These are phyloP conservation scores for Otis tarda DNA, from an alignment of 2,113 vertebrate genomes.

Conservation along the genomic window DNA sequence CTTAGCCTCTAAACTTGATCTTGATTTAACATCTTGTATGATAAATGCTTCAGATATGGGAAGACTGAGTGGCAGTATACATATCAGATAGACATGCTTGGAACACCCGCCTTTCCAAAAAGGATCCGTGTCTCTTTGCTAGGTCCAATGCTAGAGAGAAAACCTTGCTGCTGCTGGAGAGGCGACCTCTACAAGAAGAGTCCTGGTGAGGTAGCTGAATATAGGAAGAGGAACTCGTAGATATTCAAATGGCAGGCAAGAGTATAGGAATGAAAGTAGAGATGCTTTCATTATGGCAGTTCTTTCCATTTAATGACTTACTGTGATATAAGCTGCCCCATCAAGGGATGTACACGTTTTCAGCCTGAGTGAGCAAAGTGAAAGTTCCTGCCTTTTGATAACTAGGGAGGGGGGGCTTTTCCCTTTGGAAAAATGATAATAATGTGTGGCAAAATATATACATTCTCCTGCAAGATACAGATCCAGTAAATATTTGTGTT, in stretches of 20 bases:
- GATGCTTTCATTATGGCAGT: neutral
- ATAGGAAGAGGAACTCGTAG: neutral
- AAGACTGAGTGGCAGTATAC: neutral
- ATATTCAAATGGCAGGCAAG: neutral
- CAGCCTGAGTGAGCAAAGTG: neutral
- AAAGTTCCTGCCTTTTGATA: neutral
- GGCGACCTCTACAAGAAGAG: neutral
- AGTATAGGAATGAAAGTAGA: neutral
- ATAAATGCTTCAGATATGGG: neutral
- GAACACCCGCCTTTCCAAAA: neutral
- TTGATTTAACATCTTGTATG: neutral
- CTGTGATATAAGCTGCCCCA: neutral
- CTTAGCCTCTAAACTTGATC: neutral
- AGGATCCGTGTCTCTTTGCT: neutral
- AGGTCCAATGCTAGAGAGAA: neutral
- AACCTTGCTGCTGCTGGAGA: neutral
- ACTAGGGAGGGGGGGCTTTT: neutral
- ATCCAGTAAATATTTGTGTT: neutral
- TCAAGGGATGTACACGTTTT: rapidly evolving
- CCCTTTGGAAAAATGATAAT: neutral
- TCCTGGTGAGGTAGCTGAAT: neutral
- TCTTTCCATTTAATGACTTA: neutral
- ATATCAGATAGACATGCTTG: neutral
- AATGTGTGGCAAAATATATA: neutral
- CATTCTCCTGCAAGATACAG: neutral